Conservation (phyloP, 2,797 vertebrate genomes). For the Peromyscus melanophrys region DNA sequence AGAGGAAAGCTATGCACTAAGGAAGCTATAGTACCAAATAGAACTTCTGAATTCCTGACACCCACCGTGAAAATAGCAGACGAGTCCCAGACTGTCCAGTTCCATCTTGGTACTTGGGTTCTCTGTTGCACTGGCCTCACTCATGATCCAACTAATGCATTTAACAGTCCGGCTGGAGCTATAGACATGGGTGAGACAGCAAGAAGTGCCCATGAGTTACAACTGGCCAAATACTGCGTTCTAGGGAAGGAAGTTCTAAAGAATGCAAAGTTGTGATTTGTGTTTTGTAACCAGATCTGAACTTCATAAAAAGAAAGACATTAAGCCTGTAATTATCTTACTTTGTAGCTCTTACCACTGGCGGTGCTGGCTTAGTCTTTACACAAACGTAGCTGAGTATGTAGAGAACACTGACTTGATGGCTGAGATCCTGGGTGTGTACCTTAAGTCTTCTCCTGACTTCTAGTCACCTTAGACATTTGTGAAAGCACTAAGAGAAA, state of each 20-base stretch:
- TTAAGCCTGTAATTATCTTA: neutral
- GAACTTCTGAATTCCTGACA: neutral
- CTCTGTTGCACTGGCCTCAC: neutral
- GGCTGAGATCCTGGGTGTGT: neutral
- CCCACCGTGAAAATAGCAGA: neutral
- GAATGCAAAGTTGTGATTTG: neutral
- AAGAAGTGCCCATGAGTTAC: neutral
- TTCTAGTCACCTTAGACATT: conserved; percentile 28
- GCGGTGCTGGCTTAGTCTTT: neutral
- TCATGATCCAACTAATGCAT: neutral
- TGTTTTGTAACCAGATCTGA: conserved; percentile 8
- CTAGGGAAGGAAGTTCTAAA: neutral
- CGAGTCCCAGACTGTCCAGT: neutral
- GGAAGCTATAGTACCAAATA: neutral
- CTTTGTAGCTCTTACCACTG: neutral
- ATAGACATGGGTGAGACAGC: neutral
- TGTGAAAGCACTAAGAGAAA: conserved; percentile 34
- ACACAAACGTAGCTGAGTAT: conserved; percentile 30
- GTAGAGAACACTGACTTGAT: neutral
- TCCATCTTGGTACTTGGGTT: neutral
- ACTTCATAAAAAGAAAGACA: neutral
- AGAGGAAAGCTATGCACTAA: neutral
- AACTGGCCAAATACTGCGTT: neutral
- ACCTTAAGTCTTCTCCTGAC: neutral
- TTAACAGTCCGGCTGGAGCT: neutral